Percentiles rank a stretch among this genome's conserved stretches.
Conservation (phyloP, 2,113 vertebrate species). For the Atractosteus spatula region DNA sequence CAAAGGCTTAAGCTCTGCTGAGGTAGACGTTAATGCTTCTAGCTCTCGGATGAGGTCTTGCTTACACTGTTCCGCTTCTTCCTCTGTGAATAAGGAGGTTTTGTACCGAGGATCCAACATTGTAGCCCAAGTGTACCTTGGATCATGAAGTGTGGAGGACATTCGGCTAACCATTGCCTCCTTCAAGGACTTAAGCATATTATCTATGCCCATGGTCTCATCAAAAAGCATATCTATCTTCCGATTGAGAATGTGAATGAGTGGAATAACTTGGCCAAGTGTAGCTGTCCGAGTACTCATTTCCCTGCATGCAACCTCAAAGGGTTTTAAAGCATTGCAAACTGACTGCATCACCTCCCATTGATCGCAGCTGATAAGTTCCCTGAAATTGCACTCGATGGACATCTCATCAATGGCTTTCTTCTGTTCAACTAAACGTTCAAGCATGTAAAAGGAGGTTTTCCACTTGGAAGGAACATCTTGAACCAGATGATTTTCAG, state of each 20-base stretch:
- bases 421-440: slow-evolving; percentile 91
- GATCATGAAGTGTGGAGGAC: slow-evolving; percentile 82
- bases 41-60: slow-evolving; percentile 90
- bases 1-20: slow-evolving; percentile 62
- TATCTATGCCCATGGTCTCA: slow-evolving; percentile 95
- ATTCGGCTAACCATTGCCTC: slow-evolving; percentile 89
- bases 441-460: slow-evolving; percentile 92
- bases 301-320: slow-evolving; percentile 87
- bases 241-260: slow-evolving; percentile 91
- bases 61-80: slow-evolving; percentile 89
- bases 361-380: slow-evolving; percentile 94
- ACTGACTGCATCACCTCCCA: slow-evolving; percentile 96
- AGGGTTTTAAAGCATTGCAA: slow-evolving; percentile 89
- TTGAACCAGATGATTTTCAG: slow-evolving; percentile 85
- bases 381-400: slow-evolving; percentile 87
- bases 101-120: slow-evolving; percentile 96
- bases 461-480: slow-evolving; percentile 90
- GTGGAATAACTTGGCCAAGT: slow-evolving; percentile 93
- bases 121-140: slow-evolving; percentile 86
- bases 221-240: slow-evolving; percentile 93
- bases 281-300: slow-evolving; percentile 87
- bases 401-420: slow-evolving; percentile 88
- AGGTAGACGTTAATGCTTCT: slow-evolving; percentile 83
- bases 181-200: slow-evolving; percentile 88
- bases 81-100: slow-evolving; percentile 90